Conservation (phyloP, 2,113 vertebrate species). For the Oncorhynchus kisutch region DNA sequence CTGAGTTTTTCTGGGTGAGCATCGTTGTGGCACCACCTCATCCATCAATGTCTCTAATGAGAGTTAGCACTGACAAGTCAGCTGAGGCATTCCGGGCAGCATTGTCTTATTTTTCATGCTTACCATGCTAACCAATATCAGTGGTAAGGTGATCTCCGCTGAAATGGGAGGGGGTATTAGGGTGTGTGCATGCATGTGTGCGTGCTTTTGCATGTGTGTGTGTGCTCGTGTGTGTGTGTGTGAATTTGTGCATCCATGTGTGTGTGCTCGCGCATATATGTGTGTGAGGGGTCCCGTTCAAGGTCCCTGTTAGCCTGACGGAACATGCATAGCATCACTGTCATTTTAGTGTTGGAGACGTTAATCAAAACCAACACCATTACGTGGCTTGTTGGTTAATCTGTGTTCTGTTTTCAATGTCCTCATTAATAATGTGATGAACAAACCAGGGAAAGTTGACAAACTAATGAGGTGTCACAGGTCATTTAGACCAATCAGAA, state of each 20-base stretch:
- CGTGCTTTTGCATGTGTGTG: not conserved
- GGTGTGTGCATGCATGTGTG: slow-evolving; percentile 38
- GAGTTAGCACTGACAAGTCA: slow-evolving; percentile 85
- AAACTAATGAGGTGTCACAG: slow-evolving; percentile 87
- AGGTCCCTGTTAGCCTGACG: slow-evolving; percentile 81
- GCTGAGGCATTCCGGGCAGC: slow-evolving; percentile 81
- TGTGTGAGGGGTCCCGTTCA: slow-evolving; percentile 57
- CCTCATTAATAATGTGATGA: slow-evolving; percentile 86
- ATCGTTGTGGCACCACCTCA: slow-evolving; percentile 79
- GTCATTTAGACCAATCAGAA: slow-evolving; percentile 89
- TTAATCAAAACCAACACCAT: slow-evolving; percentile 93
- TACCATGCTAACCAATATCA: slow-evolving; percentile 74
- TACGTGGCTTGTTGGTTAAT: slow-evolving; percentile 87
- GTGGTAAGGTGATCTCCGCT: not conserved
- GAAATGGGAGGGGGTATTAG: slow-evolving; percentile 75
- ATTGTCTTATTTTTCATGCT: slow-evolving; percentile 83
- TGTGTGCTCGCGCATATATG: not conserved
- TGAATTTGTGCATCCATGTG: not conserved
- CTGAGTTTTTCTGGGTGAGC: slow-evolving; percentile 80
- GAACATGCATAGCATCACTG: slow-evolving; percentile 86
- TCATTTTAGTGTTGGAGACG: slow-evolving; percentile 83
- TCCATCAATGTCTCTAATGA: slow-evolving; percentile 89
- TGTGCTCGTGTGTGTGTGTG: not conserved
- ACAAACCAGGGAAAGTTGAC: slow-evolving; percentile 77
- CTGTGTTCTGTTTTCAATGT: slow-evolving; percentile 88